Percentiles rank a stretch among this genome's conserved stretches.
Conservation (phyloP, 2,113 vertebrate species). For the Egretta garzetta region DNA sequence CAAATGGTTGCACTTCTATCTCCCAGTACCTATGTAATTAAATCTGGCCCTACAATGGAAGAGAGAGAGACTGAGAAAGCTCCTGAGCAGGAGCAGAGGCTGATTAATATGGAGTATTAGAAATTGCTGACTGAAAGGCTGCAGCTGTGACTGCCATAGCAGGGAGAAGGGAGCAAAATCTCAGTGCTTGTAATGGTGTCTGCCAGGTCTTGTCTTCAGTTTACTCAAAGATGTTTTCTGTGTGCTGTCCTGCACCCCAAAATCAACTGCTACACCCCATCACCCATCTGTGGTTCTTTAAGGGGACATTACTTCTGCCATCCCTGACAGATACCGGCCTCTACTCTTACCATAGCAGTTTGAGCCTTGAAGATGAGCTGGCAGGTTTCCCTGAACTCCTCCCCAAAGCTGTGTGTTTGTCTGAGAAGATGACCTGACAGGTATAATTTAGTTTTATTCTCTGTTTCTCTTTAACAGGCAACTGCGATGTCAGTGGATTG, state of each 20-base stretch:
- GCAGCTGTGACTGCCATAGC: neutral
- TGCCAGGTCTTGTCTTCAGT: neutral
- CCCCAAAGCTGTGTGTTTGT: neutral
- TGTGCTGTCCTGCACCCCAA: neutral
- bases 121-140: constrained; percentile 20
- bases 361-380: neutral
- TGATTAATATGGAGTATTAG: constrained; percentile 40
- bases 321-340: neutral
- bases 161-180: neutral
- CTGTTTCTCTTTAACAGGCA: constrained; percentile 78
- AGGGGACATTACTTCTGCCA: neutral
- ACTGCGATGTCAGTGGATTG: constrained; percentile 99
- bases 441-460: neutral
- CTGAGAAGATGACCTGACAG: constrained; percentile 15
- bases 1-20: neutral
- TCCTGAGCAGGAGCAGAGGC: constrained; percentile 5
- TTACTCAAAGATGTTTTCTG: neutral
- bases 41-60: neutral
- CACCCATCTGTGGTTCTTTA: neutral
- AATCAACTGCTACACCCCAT: accelerated
- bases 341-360: neutral
- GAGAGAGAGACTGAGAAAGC: neutral
- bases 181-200: neutral
- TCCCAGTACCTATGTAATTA: neutral
- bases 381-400: neutral